Evolutionary conservation across 92 coral and sea anemone genomes (phyloP), one percentile per base, ranked within the genome.

Genomic region (Anthopleura xanthogrammica): DNA sequence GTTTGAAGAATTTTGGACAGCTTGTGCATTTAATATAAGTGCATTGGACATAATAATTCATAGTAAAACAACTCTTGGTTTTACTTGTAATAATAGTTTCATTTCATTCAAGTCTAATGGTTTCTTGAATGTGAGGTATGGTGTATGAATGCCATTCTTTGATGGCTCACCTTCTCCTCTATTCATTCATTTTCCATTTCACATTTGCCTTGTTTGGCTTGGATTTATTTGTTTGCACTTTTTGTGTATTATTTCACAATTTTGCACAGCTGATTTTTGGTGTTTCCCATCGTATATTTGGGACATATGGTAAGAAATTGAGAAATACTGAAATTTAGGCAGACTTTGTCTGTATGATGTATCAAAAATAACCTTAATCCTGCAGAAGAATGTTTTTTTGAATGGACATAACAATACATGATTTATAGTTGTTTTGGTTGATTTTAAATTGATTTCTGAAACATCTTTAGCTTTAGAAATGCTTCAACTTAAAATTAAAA

Each of bases 81-180:
- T 68, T 62, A 62, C 70, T 54, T 62, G 70, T 62, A 22, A 68
- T 29, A 24, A 68, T 10, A 24, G 0, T 64, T 64, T 68, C 41
- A 22, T 23, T 23, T 22, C 11, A 62, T 19, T 62, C 70, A 24
- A 23, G 71, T 64, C 29, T 68, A 68, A 68, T 68, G 3, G 36
- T 62, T n/a, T 68, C 16, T 68, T 68, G 74, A 79, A 29, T 79
- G 23, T n/a, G 48, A 79, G 82, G 82, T 79, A 57, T 79, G 84
- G 77, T 81, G 77, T 81, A 70, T 81, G 52, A 2, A 54, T 54
- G 58, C 84, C 68, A 68, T 68, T 23, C 41, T 70, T 66, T 81
- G 64, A 66, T 46, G 77, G 84, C 41, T 81, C 77, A 81, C 84
- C 84, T 81, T 70, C 43, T 68, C 74, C 71, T 64, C 71, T 64